These are phyloP conservation scores for Elmis aenea DNA, from an alignment of 2,888 invertebrate genomes.

Conservation along the genomic window DNA sequence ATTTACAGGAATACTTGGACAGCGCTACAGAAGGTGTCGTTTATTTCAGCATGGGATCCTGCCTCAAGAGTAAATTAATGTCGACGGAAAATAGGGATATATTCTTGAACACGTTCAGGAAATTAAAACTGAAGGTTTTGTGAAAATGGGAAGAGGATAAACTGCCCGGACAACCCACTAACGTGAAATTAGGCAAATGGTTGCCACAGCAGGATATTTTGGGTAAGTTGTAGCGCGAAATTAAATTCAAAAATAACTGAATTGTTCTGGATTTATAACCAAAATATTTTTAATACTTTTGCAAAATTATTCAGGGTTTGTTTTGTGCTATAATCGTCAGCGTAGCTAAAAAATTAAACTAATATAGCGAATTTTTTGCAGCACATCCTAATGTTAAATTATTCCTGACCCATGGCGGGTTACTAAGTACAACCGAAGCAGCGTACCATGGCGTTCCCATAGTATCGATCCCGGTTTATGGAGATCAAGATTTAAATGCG, in stretches of 20 bases:
- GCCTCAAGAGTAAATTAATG: slow-evolving; percentile 27
- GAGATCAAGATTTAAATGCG: slow-evolving; percentile 51
- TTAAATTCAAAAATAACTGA: too few species aligned
- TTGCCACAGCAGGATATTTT: slow-evolving; percentile 40
- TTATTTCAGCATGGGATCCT: slow-evolving; percentile 41
- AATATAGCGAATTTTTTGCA: too few species aligned
- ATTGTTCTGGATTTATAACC: too few species aligned
- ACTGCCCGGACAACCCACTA: slow-evolving; percentile 36
- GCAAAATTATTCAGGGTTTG: too few species aligned
- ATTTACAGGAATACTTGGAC: slow-evolving; percentile 34
- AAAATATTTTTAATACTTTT: too few species aligned
- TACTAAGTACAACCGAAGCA: slow-evolving; percentile 49
- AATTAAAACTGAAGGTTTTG: slow-evolving; percentile 46
- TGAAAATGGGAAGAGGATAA: slow-evolving; percentile 48
- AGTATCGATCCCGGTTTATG: slow-evolving; percentile 50
- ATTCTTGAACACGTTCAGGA: too few species aligned
- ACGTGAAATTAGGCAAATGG: slow-evolving; percentile 44
- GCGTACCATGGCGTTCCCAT: slow-evolving; percentile 48
- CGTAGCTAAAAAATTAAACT: too few species aligned
- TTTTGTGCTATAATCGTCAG: too few species aligned
- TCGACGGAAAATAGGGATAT: background rate
- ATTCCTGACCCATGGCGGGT: slow-evolving; percentile 50
- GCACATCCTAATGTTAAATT: slow-evolving; percentile 47
- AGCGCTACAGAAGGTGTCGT: slow-evolving; percentile 36
- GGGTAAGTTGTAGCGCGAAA: slow-evolving; percentile 7